Base-by-base conservation (phyloP, 2,888 invertebrate genomes). In the Caenorhabditis macrosperma region DNA sequence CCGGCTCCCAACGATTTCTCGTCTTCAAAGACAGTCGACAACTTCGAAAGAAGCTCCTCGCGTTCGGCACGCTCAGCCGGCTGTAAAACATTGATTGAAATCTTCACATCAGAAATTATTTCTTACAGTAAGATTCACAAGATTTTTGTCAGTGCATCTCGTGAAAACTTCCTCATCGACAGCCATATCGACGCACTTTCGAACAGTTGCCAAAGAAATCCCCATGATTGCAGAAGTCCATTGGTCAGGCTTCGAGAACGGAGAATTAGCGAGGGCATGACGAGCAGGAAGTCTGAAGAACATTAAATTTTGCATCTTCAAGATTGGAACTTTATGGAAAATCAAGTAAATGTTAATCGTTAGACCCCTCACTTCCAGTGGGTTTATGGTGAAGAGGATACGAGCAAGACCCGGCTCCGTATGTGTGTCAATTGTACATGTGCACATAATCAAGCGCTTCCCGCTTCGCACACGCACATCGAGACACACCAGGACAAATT, bases 151-250 rank as follows among this genome's bases (percentile, higher is more conserved):
- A 2, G 80, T 74, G 54, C 80, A 80, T 52, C 80, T 52, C 2
- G 74, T 80, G 52, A 80, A 80, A 0, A 76, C 76, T 41, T 80
- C 80, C 24, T 74, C 71, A 15, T 80, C 80, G 0, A 54, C 54
- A 10, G 80, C 71, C 76, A 76, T 76, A 63, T 80, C 80, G n/a
- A 80, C 59, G 35, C 80, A 80, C 26, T 80, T 80, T 38, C 80
- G 59, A 26, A 80, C 80, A 12, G 80, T 80, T 2, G 80, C 80
- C 46, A 80, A 28, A 0, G 80, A 80, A 20, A 80, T 80, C 54
- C 80, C 80, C 80, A 80, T 80, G 3, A 74, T 68, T 55, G 61
- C 57, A n/a, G 80, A 80, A 6, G 80, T 80, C 80, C 80, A 80
- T 67, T 80, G 80, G 28, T 80, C 80, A 10, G 80, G 74, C 30